Conservation (phyloP, 1,140 invertebrate genomes). For the Drosophila arizonae region DNA sequence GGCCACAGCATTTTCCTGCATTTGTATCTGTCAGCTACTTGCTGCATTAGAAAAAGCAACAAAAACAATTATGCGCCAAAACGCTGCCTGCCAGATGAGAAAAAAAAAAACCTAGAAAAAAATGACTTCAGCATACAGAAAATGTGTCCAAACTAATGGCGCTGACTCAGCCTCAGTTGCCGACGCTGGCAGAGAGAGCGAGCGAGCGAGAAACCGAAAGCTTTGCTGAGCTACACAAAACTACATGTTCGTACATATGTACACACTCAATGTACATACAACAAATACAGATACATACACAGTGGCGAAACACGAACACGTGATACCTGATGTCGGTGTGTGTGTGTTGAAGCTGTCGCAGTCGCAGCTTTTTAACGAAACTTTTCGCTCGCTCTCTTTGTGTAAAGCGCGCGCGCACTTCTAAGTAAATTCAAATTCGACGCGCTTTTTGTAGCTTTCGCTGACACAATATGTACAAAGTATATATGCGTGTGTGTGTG, state of each 20-base stretch:
- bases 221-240: constrained; percentile 33
- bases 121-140: constrained; percentile 59
- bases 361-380: constrained; percentile 74
- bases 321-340: constrained; percentile 41
- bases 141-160: constrained; percentile 72
- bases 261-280: constrained; percentile 41
- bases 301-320: constrained; percentile 51
- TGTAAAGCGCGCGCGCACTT: constrained; percentile 63
- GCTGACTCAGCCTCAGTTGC: constrained; percentile 64
- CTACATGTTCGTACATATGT: constrained; percentile 32
- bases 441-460: constrained; percentile 69
- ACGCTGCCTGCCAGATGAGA: constrained; percentile 32
- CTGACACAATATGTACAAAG: constrained; percentile 47
- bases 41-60: constrained; percentile 26
- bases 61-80: constrained; percentile 42
- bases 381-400: constrained; percentile 25
- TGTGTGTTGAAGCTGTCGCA: constrained; percentile 37
- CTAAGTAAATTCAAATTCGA: constrained; percentile 74
- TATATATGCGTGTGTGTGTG: not conserved
- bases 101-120: constrained; percentile 24
- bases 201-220: constrained; percentile 25
- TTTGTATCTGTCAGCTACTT: constrained; percentile 21
- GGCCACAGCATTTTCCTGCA: constrained; percentile 7
- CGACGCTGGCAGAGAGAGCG: constrained; percentile 18
- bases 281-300: constrained; percentile 34